Base-by-base conservation (phyloP, 1,140 invertebrate species). In the Mylabris phalerata region DNA sequence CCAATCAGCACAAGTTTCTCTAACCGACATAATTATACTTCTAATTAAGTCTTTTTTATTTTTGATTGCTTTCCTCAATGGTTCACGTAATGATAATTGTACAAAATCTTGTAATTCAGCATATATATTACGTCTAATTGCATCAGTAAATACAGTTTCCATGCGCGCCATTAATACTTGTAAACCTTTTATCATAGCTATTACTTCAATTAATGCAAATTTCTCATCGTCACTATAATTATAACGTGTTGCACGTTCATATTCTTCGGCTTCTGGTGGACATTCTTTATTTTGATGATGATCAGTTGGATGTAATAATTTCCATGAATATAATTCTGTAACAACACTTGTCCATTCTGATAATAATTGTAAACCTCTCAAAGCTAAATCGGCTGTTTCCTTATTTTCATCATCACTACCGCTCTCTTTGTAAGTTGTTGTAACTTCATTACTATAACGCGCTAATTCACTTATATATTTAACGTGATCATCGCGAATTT, bases 151-250 rank as follows among this genome's bases (percentile, higher is more conserved):
- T 1, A 98, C 93, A 0, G 93, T 94, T 79, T 99, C 97, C 86
- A 99, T 98, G 47, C 95, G 80, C 4, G 93, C 89, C 92, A 99
- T 95, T 42, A 99, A 76, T 38, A 97, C 91, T 78, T 99, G 97
- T 6, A 99, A 80, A 2, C 96, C 95, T 79, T 99, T 99, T 63
- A 99, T 98, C 95, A 99, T 98, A 0, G 96, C 94, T 65, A 99
- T 98, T 11, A 98, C 91, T 80, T 99, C 95, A 64, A 99, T 97
- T 41, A 99, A 78, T 4, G 95, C 95, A 78, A 96, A 96, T 75
- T 99, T 99, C 78, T 99, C 98, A 70, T 96, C 93, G 25, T 92
- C 89, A 6, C 88, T 91, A 73, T 99, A 99, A 77, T 99, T 99
- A 77, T 98, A 99, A 19, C 94, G 82, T 0, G 96, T 99, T 1